Base-by-base conservation (phyloP, 2,888 invertebrate species). In the Buathra laborator region DNA sequence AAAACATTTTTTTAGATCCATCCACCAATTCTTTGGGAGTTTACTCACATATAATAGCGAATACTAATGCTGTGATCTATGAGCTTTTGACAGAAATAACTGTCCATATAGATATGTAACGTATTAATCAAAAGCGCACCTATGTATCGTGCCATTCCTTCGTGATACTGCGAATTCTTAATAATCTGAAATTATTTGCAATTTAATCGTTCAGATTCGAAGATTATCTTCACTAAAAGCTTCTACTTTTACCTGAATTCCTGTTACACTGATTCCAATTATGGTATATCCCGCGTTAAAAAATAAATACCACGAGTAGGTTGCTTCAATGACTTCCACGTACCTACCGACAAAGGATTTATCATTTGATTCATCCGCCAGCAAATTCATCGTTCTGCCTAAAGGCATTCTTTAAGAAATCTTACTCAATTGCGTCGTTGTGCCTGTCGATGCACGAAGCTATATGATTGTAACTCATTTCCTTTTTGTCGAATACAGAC, bases 351-450 rank as follows among this genome's bases (percentile, higher is more conserved):
- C 1, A 24, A 24, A 19, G 19, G 3, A 56, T 10, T 19, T 24
- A 56, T 56, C 10, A 19, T 12, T 56, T 24, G 24, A 56, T 56
- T 56, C 10, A 56, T 37, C 37, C 6, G 1, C 6, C 9, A 37
- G 7, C 9, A 37, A 14, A 70, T 62, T 56, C 3, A n/a, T 9
- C 7, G 12, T 32, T 16, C 12, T 16, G 6, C 1, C 66, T 59
- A 51, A 5, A 32, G 32, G 6, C 12, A 71, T 71, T 56, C 5
- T 71, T 12, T 10, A 19, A 5, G 2, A 6, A 51, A 51, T 75
- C 64, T 81, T 24, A 82, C 82, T 82, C 71, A 3, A 82, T 82
- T 9, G 82, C 82, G 19, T 77, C 71, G 32, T 82, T 71, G 64
- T 82, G 82, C 4, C 77, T 46, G n/a, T 72, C 24, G 32, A 82